Conservation (phyloP, 2,888 invertebrate species). For the Laspeyria flexula region DNA sequence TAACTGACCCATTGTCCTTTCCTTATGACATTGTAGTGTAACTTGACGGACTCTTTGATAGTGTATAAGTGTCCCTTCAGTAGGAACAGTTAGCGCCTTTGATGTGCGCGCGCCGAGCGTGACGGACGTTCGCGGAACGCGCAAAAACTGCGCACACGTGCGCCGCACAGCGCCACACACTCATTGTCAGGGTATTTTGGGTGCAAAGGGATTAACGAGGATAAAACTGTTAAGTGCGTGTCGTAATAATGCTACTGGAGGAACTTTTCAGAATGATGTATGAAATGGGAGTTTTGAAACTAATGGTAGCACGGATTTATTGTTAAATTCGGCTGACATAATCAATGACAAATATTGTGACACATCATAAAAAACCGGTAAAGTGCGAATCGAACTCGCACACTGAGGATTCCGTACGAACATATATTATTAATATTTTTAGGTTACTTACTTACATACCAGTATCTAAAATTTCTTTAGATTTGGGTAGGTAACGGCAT, state of each 20-base stretch:
- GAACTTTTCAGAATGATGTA: background rate
- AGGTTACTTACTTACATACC: no score
- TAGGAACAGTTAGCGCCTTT: slow-evolving; percentile 34
- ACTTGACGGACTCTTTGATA: slow-evolving; percentile 9
- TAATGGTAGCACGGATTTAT: no score
- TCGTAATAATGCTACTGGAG: background rate
- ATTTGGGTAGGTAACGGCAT: no score
- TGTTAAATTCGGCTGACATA: no score
- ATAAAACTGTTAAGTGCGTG: slow-evolving; percentile 6
- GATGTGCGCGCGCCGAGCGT: slow-evolving; percentile 33
- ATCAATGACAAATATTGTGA: no score
- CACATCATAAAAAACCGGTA: no score
- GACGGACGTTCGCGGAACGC: slow-evolving; percentile 43
- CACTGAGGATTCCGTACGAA: no score
- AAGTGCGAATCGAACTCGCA: no score
- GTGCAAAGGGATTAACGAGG: slow-evolving; percentile 1
- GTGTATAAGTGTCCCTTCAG: slow-evolving; percentile 8
- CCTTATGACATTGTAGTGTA: slow-evolving; percentile 11
- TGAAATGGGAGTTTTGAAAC: no score
- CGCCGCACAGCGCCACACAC: slow-evolving; percentile 25
- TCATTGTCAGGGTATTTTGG: slow-evolving; percentile 21
- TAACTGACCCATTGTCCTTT: background rate
- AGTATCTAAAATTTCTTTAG: no score
- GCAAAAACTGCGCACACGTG: slow-evolving; percentile 47
- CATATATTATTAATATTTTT: no score